These are phyloP conservation scores for Dorcus hopei DNA, from an alignment of 2,888 invertebrate genomes.

Conservation along the genomic window DNA sequence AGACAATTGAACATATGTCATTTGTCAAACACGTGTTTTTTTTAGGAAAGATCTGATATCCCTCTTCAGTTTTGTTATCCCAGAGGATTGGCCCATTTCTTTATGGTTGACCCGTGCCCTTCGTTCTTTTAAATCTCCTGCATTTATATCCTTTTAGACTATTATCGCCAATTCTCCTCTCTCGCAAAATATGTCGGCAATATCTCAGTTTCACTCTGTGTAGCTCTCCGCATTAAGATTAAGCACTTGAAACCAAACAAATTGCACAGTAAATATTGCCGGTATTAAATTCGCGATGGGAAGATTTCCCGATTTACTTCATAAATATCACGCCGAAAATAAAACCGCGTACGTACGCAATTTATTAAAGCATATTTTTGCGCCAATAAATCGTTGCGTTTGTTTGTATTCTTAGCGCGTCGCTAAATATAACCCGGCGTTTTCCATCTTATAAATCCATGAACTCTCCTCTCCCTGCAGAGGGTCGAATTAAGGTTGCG, in stretches of 20 bases:
- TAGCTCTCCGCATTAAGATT: constrained; percentile 4
- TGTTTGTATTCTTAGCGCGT: too few relatives aligned
- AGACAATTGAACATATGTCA: background rate
- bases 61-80: constrained; percentile 38
- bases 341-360: too few relatives aligned
- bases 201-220: constrained; percentile 31
- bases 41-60: constrained; percentile 30
- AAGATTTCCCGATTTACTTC: too few relatives aligned
- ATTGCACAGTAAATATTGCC: background rate
- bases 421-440: too few relatives aligned
- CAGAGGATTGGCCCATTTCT: constrained; percentile 39
- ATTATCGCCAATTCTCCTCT: constrained; percentile 40
- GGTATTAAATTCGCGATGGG: too few relatives aligned
- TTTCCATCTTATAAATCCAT: too few relatives aligned
- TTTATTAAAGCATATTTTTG: too few relatives aligned
- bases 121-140: constrained; percentile 40
- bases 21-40: constrained; percentile 21
- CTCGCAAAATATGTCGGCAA: constrained; percentile 35
- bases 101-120: constrained; percentile 41
- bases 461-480: too few relatives aligned
- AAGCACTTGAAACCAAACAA: background rate
- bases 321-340: too few relatives aligned
- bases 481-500: background rate
- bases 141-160: constrained; percentile 43
- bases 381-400: too few relatives aligned